Conservation (phyloP, 2,888 invertebrate species). For the Poecilobothrus nobilitatus region DNA sequence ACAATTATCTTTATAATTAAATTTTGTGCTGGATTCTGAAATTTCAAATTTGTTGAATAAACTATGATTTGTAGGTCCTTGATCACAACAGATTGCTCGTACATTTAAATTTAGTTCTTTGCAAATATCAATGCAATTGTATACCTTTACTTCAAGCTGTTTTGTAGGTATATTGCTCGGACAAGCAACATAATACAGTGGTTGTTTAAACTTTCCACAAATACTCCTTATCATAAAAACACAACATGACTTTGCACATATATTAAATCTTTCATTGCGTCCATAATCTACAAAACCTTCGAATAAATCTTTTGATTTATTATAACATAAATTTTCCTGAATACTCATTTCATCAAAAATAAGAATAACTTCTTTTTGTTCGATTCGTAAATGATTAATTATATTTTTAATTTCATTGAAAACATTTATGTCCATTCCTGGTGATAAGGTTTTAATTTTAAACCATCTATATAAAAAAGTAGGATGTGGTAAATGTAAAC, state of each 20-base stretch:
- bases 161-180: constrained; percentile 8
- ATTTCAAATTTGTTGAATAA: constrained; percentile 9
- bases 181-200: constrained; percentile 13
- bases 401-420: constrained; percentile 11
- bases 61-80: constrained; percentile 13
- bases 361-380: constrained; percentile 16
- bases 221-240: constrained; percentile 15
- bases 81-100: too few relatives aligned
- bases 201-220: constrained; percentile 15
- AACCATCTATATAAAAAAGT: too few relatives aligned
- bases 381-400: not conserved
- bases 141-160: constrained; percentile 9
- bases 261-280: not conserved
- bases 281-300: constrained; percentile 19
- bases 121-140: constrained; percentile 13
- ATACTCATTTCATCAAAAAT: constrained; percentile 19
- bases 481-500: too few relatives aligned
- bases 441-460: not conserved
- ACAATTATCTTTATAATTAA: constrained; percentile 7
- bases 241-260: constrained; percentile 9
- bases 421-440: constrained; percentile 5
- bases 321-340: constrained; percentile 16
- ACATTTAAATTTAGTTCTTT: not conserved
- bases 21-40: not conserved
- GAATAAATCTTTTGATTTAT: constrained; percentile 13